Evolutionary conservation across 2,888 invertebrate genomes (phyloP).

Genomic region (Drosophila parthenogenetica): DNA sequence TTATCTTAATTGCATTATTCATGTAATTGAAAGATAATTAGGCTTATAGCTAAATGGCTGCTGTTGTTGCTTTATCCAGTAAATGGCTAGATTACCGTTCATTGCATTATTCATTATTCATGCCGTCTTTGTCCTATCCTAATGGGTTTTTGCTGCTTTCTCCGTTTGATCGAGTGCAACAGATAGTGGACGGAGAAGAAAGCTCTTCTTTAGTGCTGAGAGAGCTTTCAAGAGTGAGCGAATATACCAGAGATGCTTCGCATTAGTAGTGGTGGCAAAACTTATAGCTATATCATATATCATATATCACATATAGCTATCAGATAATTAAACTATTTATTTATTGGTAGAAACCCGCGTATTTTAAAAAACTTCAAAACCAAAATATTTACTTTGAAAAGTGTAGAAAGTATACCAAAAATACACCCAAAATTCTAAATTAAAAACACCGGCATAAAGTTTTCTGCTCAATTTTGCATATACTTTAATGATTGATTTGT

Average conservation of each 20-base stretch:
- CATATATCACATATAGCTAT: too few species aligned
- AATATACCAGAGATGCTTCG: background rate
- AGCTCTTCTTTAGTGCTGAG: background rate
- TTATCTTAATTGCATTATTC: background rate
- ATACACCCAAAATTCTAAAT: too few species aligned
- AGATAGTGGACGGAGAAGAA: constrained; percentile 5
- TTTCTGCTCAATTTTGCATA: too few species aligned
- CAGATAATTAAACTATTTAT: too few species aligned
- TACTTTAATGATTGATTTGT: too few species aligned
- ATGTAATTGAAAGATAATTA: constrained; percentile 9
- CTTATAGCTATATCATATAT: too few species aligned
- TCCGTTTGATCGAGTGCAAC: constrained; percentile 13
- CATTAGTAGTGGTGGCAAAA: background rate
- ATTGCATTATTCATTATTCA: background rate
- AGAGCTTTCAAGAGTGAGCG: background rate
- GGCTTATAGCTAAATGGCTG: background rate
- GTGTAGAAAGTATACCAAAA: too few species aligned
- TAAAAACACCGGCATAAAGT: too few species aligned
- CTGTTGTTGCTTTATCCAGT: background rate
- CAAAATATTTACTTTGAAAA: too few species aligned
- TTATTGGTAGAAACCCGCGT: too few species aligned
- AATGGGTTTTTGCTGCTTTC: background rate
- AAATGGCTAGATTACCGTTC: background rate
- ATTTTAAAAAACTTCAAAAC: too few species aligned
- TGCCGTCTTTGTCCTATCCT: background rate